Conservation (phyloP, 2,113 vertebrate species). For the Tupaia chinensis region DNA sequence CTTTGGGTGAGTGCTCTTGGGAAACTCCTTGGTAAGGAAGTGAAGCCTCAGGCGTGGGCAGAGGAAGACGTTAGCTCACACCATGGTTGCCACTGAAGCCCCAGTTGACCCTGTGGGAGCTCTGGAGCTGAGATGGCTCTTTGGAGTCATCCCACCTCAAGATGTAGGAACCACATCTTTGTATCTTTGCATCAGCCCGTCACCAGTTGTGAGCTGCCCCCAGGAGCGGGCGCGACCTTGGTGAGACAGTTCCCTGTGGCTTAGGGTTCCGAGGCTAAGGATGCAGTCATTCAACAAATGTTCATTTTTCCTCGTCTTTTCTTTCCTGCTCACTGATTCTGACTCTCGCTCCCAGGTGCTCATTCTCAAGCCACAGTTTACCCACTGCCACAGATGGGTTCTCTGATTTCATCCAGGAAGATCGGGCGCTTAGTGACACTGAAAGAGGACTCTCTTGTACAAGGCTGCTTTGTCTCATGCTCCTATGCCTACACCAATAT, state of each 20-base stretch:
- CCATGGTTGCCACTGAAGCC: background rate
- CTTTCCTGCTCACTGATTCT: constrained; percentile 36
- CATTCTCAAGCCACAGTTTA: constrained; percentile 17
- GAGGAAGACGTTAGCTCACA: background rate
- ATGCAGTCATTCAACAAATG: background rate
- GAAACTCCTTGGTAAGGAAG: background rate
- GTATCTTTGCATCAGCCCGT: background rate
- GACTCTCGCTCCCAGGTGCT: background rate
- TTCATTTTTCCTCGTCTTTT: constrained; percentile 43
- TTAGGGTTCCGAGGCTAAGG: background rate
- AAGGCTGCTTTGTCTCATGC: constrained; percentile 28
- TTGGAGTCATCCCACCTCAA: background rate
- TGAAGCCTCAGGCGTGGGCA: background rate
- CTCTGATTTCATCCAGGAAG: constrained; percentile 57
- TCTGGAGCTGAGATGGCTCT: background rate
- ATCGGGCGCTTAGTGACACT: constrained; percentile 41
- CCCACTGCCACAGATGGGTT: background rate
- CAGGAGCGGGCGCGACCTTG: background rate
- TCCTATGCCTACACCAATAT: background rate
- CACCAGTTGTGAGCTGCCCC: background rate
- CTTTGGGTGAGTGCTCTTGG: background rate
- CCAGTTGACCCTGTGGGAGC: background rate
- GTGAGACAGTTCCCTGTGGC: background rate
- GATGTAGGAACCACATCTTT: background rate
- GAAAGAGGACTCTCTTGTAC: constrained; percentile 43